phyloP scores from a whole-genome alignment of 2,797 vertebrate genomes.

The Syncerus caffer region DNA sequence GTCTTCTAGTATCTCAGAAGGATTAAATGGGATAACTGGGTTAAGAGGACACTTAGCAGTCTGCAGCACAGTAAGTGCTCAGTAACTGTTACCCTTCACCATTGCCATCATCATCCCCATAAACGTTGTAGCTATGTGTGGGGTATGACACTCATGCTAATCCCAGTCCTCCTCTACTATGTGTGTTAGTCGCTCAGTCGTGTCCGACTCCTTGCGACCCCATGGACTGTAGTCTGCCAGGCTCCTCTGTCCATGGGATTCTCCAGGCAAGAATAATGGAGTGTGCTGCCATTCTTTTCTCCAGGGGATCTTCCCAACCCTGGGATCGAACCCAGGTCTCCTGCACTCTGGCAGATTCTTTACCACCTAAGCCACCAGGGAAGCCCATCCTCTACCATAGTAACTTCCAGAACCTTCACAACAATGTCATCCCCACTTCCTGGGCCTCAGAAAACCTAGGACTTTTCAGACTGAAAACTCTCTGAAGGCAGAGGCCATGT shows the following conservation, averaged over 20 bases:
- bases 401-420: neutral
- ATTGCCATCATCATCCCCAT: neutral
- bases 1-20: neutral
- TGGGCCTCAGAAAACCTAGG: slow-evolving; percentile 29
- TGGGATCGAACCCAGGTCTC: neutral
- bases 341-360: neutral
- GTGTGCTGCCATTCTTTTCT: neutral
- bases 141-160: neutral
- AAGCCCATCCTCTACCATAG: neutral
- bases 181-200: neutral
- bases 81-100: neutral
- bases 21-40: neutral
- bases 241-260: neutral
- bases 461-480: neutral
- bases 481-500: neutral
- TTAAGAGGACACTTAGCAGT: neutral
- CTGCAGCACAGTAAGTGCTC: neutral
- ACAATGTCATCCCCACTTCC: neutral
- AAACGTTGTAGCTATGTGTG: neutral
- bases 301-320: neutral
- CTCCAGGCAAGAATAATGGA: neutral
- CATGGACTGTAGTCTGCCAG: neutral
- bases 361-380: neutral
- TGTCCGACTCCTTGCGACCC: neutral
- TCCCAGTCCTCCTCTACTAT: neutral